Conservation (phyloP, 2,797 vertebrate species). For the Octomys mimax region DNA sequence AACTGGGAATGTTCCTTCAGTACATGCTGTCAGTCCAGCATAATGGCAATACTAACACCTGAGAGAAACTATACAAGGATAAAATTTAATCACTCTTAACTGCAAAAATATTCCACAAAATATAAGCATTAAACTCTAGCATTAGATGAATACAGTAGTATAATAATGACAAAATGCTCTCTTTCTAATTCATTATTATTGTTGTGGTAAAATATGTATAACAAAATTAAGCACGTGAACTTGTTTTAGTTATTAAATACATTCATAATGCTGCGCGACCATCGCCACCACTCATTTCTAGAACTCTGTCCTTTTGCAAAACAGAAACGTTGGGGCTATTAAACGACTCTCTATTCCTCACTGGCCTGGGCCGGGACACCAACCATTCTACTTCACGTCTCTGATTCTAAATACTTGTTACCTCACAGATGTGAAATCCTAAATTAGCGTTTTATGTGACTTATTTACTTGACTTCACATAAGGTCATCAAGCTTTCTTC, state of each 20-base stretch:
- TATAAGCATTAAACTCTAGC: not conserved
- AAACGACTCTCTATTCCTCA: not conserved
- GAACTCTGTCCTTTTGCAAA: not conserved
- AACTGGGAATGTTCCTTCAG: not conserved
- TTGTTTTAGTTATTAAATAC: not conserved
- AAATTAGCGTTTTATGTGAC: not conserved
- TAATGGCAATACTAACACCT: not conserved
- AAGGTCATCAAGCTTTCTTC: no score
- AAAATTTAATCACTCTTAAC: not conserved
- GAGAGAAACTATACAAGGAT: not conserved
- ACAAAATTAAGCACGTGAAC: not conserved
- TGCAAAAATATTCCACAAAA: slow-evolving; percentile 31
- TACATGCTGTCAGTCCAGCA: not conserved
- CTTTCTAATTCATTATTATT: not conserved
- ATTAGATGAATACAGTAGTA: not conserved
- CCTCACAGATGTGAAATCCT: not conserved
- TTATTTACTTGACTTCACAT: not conserved
- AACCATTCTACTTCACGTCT: not conserved
- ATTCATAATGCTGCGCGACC: not conserved
- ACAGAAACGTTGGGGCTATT: not conserved
- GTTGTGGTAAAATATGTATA: not conserved
- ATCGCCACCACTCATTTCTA: not conserved
- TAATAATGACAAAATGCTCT: not conserved
- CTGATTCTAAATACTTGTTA: not conserved
- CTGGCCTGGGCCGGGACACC: not conserved